Percentiles rank a stretch among this genome's conserved stretches.
These are phyloP conservation scores for Euwallacea similis DNA, from an alignment of 1,140 invertebrate genomes.

Conservation along the genomic window DNA sequence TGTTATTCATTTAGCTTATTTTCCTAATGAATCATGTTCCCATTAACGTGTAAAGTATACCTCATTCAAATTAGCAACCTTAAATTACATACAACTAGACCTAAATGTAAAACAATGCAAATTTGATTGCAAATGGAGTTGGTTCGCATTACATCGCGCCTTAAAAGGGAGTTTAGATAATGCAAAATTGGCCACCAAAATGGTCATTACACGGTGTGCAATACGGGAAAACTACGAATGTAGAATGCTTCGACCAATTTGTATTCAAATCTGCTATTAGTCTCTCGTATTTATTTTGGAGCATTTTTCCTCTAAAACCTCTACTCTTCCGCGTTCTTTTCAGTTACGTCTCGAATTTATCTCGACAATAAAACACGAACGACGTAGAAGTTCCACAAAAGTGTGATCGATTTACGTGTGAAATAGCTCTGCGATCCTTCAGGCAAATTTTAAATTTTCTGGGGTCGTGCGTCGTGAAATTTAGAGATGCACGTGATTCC, in stretches of 20 bases:
- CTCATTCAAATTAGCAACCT: conserved; percentile 8
- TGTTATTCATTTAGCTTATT: too few species aligned
- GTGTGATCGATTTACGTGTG: conserved; percentile 31
- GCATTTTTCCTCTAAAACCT: too few species aligned
- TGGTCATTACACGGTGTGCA: not conserved
- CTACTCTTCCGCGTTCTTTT: not conserved
- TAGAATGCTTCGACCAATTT: not conserved
- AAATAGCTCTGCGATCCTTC: conserved; percentile 15
- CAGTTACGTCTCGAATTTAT: conserved; percentile 5
- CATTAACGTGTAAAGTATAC: not conserved
- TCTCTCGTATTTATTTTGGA: not conserved
- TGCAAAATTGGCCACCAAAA: conserved; percentile 3
- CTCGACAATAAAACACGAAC: conserved; percentile 12
- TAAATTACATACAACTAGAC: conserved; percentile 28
- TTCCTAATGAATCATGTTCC: not conserved
- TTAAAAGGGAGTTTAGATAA: conserved; percentile 7
- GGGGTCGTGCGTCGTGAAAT: conserved; percentile 29
- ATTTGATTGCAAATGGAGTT: conserved; percentile 8
- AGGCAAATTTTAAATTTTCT: conserved; percentile 21
- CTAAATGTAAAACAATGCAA: conserved; percentile 32
- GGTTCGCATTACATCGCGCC: conserved; percentile 14
- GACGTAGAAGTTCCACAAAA: conserved; percentile 17
- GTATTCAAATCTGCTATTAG: not conserved
- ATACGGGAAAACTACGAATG: not conserved
- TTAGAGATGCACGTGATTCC: conserved; percentile 28